These are phyloP conservation scores for Salvelinus fontinalis DNA, from an alignment of 2,113 vertebrate genomes.

Conservation along the genomic window DNA sequence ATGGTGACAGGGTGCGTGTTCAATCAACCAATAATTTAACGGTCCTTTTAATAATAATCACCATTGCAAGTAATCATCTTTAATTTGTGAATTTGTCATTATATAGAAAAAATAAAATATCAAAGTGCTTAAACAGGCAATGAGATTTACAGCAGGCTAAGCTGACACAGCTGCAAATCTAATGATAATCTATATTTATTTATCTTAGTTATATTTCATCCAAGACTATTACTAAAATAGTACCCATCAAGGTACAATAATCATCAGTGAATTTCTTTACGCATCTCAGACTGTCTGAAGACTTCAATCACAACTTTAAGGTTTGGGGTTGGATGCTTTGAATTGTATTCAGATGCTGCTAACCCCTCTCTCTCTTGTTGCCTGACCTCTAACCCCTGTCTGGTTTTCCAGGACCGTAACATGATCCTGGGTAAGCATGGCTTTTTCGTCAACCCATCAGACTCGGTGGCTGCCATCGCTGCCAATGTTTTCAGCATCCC, in stretches of 20 bases:
- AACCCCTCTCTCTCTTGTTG: neutral
- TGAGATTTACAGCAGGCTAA: no score
- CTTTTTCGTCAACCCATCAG: constrained; percentile 94
- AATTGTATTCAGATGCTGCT: neutral
- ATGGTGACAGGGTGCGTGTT: constrained; percentile 87
- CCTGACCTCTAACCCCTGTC: constrained; percentile 28
- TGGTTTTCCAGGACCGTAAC: constrained; percentile 84
- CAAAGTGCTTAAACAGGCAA: no score
- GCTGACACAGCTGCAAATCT: no score
- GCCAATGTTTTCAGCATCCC: constrained; percentile 97
- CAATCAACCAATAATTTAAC: neutral
- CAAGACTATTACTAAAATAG: no score
- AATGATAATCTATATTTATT: no score
- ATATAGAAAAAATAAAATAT: no score
- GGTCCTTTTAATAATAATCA: no score
- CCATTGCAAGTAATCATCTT: no score
- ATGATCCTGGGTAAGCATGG: constrained; percentile 94
- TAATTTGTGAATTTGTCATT: no score
- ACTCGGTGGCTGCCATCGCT: constrained; percentile 93
- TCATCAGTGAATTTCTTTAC: no score
- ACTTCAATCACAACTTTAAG: neutral
- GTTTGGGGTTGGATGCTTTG: neutral
- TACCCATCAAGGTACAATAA: no score
- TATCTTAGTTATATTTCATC: no score
- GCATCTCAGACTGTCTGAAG: neutral